These are phyloP conservation scores for Drosophila orena DNA, from an alignment of 1,140 invertebrate genomes.

Conservation along the genomic window DNA sequence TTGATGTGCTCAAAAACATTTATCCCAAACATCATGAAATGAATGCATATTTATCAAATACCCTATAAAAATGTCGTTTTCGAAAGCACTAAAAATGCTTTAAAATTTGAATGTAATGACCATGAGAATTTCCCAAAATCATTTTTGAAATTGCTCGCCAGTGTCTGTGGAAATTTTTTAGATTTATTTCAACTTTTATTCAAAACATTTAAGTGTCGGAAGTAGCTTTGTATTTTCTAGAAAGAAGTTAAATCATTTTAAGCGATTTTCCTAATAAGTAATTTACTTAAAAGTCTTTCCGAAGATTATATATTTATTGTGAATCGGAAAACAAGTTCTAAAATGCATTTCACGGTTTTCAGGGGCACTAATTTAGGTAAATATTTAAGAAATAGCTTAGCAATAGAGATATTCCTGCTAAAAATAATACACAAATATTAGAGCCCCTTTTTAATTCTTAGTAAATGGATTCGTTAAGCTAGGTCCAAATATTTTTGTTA, in stretches of 20 bases:
- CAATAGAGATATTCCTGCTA: too few relatives aligned
- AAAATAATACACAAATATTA: background rate
- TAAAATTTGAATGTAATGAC: background rate
- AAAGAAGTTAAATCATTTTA: too few relatives aligned
- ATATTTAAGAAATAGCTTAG: too few relatives aligned
- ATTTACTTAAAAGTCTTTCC: background rate
- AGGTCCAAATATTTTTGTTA: background rate
- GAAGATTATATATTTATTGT: background rate
- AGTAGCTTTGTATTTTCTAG: background rate
- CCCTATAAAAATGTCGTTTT: background rate
- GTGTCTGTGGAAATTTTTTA: background rate
- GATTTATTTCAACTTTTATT: background rate
- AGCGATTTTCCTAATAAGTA: too few relatives aligned
- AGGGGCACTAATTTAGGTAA: too few relatives aligned
- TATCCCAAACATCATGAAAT: slow-evolving; percentile 8
- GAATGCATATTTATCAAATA: slow-evolving; percentile 8
- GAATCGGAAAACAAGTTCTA: too few relatives aligned
- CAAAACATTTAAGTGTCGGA: background rate
- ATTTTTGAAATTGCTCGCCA: background rate
- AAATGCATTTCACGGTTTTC: too few relatives aligned
- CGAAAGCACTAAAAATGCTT: background rate
- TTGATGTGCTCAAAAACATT: slow-evolving; percentile 26
- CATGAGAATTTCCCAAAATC: background rate
- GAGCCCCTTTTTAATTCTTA: too few relatives aligned
- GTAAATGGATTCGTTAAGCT: too few relatives aligned